A percentile compares a stretch with the other conserved stretches of the same genome.
These are phyloP conservation scores for Atrichornis clamosus DNA, from an alignment of 2,113 vertebrate genomes.

Conservation along the genomic window DNA sequence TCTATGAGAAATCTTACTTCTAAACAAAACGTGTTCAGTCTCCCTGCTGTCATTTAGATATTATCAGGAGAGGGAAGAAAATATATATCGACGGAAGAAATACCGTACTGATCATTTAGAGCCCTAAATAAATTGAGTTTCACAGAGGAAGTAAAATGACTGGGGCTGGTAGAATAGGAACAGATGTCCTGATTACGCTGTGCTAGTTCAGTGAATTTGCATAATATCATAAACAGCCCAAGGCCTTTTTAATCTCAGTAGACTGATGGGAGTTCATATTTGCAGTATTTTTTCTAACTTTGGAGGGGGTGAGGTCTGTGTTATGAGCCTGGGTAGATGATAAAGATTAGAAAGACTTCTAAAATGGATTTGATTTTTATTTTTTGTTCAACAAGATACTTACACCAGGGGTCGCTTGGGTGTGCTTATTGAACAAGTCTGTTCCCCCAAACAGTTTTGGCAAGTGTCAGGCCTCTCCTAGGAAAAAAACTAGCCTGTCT, in stretches of 20 bases:
- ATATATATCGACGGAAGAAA: neutral
- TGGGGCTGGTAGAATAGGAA: slow-evolving; percentile 8
- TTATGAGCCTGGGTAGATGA: neutral
- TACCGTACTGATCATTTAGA: neutral
- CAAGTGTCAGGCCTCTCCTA: neutral
- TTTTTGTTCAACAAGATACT: neutral
- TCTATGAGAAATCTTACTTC: neutral
- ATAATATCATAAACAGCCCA: slow-evolving; percentile 41
- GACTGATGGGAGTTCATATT: neutral
- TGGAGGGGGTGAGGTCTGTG: neutral
- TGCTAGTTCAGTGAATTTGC: slow-evolving; percentile 40
- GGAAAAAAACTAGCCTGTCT: neutral
- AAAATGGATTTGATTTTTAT: neutral
- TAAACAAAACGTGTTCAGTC: neutral
- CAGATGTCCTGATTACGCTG: slow-evolving; percentile 40
- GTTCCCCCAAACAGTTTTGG: neutral
- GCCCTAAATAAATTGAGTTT: slow-evolving; percentile 34
- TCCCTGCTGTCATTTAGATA: slow-evolving; percentile 9
- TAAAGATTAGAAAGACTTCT: neutral
- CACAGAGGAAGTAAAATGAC: slow-evolving; percentile 1
- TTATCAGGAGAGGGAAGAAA: neutral
- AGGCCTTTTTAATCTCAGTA: neutral
- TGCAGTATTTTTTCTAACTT: neutral
- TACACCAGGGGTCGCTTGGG: neutral
- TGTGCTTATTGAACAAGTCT: neutral